Base-by-base conservation (phyloP, 2,888 invertebrate genomes). In the Aphidoletes aphidimyza region DNA sequence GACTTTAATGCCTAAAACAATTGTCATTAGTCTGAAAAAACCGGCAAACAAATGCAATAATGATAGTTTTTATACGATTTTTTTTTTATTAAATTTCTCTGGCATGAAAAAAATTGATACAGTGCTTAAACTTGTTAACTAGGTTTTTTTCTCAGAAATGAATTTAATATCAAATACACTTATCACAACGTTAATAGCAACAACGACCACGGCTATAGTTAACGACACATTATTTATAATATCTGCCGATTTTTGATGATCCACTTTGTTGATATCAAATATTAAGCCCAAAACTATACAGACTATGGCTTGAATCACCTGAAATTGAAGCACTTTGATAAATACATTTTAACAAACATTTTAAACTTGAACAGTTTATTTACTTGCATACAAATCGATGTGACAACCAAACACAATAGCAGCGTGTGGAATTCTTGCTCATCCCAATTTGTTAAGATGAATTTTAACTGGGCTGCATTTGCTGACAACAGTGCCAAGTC, bases 401-500 rank as follows among this genome's bases (percentile, higher is more conserved):
- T 59, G 2, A 86, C 83, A 11, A 86, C 84, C 14, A 86, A 49
- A 26, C 84, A 83, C 37, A 86, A 69, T 6, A 86, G 83, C 26
- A 86, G 36, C 9, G 42, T 30, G 54, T 86, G 86, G 83, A 86
- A 86, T 45, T 86, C 85, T 36, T 86, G 86, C 30, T 47, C 49
- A 17, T 84, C 49, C 22, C 86, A 85, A 42, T 84, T 83, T 5
- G 83, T 59, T 17, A 86, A 49, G 83, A 86, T 85, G 54, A 78
- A 86, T 78, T 86, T 86, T 17, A 86, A 59, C 83, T 86, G 86
- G 2, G 86, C 85, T 49, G 86, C 86, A 84, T 86, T 86, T 42
- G 86, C 86, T 22, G 86, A 47, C 19, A 86, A 42, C 42, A 86
- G 83, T n/a, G 86, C 86, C 22, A 86, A 85, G 83, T 86, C 86